Conservation (phyloP, 2,888 invertebrate genomes). For the Machimus atricapillus region DNA sequence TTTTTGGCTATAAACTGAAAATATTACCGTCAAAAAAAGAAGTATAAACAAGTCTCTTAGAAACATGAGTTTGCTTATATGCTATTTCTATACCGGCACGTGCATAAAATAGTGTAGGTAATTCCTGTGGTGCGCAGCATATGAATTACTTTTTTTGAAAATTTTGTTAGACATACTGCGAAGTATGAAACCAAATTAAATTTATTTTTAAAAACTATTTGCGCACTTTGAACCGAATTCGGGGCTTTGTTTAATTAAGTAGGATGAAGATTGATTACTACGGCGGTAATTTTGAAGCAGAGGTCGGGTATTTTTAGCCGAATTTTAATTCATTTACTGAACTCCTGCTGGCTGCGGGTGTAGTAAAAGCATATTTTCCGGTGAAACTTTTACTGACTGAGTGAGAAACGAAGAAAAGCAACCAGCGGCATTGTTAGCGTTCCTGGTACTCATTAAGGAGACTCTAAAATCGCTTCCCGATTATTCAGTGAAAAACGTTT, state of each 20-base stretch:
- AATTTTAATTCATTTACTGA: neutral
- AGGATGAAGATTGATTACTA: neutral
- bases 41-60: no score
- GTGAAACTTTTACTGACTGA: neutral
- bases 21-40: no score
- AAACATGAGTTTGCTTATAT: no score
- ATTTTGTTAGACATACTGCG: neutral
- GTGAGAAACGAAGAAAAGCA: neutral
- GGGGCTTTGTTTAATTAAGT: neutral
- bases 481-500: neutral
- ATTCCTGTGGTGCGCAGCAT: neutral
- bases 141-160: neutral
- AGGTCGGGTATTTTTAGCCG: neutral
- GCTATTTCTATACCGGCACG: no score
- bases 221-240: neutral
- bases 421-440: neutral
- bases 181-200: neutral
- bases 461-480: neutral
- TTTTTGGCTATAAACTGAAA: no score
- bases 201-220: neutral
- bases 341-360: neutral
- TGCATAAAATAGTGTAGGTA: no score
- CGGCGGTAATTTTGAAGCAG: neutral
- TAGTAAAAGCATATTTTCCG: neutral
- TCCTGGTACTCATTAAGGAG: neutral